Evolutionary conservation across 1,140 invertebrate genomes (phyloP), one percentile per base, ranked within the genome.

Genomic region (Dendroctonus valens): DNA sequence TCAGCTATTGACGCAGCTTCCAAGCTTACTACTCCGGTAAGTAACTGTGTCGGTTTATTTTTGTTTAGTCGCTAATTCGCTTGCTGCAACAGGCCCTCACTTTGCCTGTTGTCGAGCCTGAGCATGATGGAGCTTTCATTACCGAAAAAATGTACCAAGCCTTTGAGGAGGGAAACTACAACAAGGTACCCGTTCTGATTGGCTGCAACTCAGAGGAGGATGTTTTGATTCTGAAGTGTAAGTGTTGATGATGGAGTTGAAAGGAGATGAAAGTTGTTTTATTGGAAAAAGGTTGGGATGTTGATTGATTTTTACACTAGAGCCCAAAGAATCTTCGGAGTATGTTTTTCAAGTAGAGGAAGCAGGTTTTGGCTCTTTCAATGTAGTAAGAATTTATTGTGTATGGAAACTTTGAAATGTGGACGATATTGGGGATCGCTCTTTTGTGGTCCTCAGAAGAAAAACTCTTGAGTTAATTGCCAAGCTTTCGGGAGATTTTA

Each of bases 201-300:
- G 72, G 74, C 40, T 53, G 42, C n/a, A 74, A 73, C 58, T 75
- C 74, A 5, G 69, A 74, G 55, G 74, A 75, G 49, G 60, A 67
- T 0, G 55, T 67, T 6, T 6, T 42, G 14, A 51, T 41, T 40
- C 51, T 62, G 9, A 8, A 68, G 44, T 59, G 66, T 68, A 50
- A 55, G 12, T 52, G n/a, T 52, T 9, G n/a, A 46, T 46, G 4
- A 12, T 46, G 42, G 42, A 26, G 26, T 26, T 26, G 1, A 26
- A n/a, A 26, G 26, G 26, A 3, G 26, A 2, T 26, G 26, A 26
- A 26, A 26, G 26, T 3, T n/a, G n/a, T n/a, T n/a, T n/a, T n/a
- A n/a, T n/a, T n/a, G n/a, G 26, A 1, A 26, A 26, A 2, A 2
- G 26, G 3, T 26, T 26, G 1, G 26, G 26, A 26, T 26, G 26